Conservation (phyloP, 2,797 vertebrate genomes). For the Lepilemur septentrionalis region DNA sequence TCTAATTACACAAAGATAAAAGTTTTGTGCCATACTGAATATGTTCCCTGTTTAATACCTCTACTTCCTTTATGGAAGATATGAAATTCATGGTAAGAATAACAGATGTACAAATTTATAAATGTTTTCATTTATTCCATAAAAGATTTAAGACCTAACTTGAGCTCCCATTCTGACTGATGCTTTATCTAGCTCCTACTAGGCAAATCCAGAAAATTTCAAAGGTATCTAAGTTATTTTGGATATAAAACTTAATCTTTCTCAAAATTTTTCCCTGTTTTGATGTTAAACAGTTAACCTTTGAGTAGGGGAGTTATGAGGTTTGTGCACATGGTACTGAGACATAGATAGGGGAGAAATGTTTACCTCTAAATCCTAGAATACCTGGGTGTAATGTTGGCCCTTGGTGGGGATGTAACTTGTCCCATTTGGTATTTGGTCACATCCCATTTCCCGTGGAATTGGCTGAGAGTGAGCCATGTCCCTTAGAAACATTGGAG, state of each 20-base stretch:
- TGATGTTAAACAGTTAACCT: background rate
- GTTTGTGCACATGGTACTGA: background rate
- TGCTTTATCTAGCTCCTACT: background rate
- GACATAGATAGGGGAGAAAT: background rate
- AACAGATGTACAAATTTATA: background rate
- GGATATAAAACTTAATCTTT: background rate
- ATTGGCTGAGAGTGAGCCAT: background rate
- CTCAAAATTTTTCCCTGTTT: background rate
- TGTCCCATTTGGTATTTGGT: background rate
- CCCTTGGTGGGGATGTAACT: background rate
- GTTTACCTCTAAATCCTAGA: background rate
- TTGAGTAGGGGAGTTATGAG: background rate
- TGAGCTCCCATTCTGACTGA: background rate
- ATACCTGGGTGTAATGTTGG: background rate
- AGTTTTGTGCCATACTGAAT: background rate
- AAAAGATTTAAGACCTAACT: background rate
- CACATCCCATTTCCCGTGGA: background rate
- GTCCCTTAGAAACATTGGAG: background rate
- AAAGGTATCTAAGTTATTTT: background rate
- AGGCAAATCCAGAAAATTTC: background rate
- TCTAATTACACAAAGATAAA: background rate
- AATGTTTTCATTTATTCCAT: background rate
- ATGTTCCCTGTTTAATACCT: background rate
- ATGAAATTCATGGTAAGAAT: background rate
- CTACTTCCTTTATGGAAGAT: background rate